Evolutionary conservation across 2,797 vertebrate genomes (phyloP).

Genomic region (Furcifer pardalis): DNA sequence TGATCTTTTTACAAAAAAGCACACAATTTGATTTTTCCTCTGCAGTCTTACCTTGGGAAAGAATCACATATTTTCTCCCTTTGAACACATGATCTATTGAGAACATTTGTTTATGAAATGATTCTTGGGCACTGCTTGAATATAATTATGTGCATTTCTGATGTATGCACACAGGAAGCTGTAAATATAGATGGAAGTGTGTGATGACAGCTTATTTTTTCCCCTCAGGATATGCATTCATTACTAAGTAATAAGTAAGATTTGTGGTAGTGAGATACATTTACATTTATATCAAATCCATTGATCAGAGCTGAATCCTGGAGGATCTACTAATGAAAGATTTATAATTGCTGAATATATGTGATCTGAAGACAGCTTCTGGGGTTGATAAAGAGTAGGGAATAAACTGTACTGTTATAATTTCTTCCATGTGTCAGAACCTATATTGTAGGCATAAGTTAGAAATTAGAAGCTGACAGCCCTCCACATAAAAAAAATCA

Average conservation of each 20-base stretch:
- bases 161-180: constrained; percentile 49
- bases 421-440: not conserved
- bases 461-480: not conserved
- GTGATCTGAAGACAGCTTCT: constrained; percentile 1
- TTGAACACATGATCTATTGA: constrained; percentile 14
- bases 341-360: constrained; percentile 27
- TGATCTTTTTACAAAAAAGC: not conserved
- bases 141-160: constrained; percentile 64
- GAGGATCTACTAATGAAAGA: constrained; percentile 40
- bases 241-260: constrained; percentile 60
- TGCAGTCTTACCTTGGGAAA: not conserved
- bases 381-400: not conserved
- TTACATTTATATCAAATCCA: constrained; percentile 35
- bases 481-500: too few species aligned
- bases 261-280: constrained; percentile 37
- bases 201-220: constrained; percentile 60
- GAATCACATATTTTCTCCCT: not conserved
- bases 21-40: not conserved
- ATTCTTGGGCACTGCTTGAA: constrained; percentile 41
- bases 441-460: not conserved
- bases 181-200: constrained; percentile 61
- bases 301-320: constrained; percentile 40
- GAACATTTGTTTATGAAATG: constrained; percentile 39
- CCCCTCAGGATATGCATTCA: constrained; percentile 43
- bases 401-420: not conserved